Evolutionary conservation across 1,140 invertebrate genomes (phyloP).

Genomic region (Lucilia cuprina): DNA sequence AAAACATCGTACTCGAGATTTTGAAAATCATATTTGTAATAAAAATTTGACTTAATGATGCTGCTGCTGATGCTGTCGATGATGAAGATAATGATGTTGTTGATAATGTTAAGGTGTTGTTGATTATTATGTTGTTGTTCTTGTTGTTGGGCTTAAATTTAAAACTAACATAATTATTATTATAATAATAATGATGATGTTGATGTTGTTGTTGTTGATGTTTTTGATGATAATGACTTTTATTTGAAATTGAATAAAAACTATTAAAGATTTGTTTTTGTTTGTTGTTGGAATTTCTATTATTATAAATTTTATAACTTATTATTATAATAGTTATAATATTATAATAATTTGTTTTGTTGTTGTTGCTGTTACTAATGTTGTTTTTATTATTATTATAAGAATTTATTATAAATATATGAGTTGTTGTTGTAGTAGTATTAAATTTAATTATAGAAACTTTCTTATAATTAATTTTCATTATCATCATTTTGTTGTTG

Average conservation of each 20-base stretch:
- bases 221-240: too few species aligned
- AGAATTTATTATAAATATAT: not conserved
- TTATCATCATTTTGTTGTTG: not conserved
- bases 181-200: not conserved
- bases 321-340: not conserved
- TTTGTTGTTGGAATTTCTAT: not conserved
- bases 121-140: too few species aligned
- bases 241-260: not conserved
- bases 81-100: too few species aligned
- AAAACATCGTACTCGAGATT: not conserved
- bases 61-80: too few species aligned
- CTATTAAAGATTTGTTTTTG: not conserved
- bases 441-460: slow-evolving; percentile 11
- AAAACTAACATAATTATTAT: not conserved
- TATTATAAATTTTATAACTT: not conserved
- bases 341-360: not conserved
- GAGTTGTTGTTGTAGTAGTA: slow-evolving; percentile 12
- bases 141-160: not conserved
- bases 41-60: too few species aligned
- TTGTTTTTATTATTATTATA: not conserved
- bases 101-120: too few species aligned
- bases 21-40: not conserved
- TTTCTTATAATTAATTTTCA: slow-evolving; percentile 9
- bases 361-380: not conserved
- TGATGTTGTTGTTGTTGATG: too few species aligned